Conservation (phyloP, 2,797 vertebrate species). For the Xenopus petersii region DNA sequence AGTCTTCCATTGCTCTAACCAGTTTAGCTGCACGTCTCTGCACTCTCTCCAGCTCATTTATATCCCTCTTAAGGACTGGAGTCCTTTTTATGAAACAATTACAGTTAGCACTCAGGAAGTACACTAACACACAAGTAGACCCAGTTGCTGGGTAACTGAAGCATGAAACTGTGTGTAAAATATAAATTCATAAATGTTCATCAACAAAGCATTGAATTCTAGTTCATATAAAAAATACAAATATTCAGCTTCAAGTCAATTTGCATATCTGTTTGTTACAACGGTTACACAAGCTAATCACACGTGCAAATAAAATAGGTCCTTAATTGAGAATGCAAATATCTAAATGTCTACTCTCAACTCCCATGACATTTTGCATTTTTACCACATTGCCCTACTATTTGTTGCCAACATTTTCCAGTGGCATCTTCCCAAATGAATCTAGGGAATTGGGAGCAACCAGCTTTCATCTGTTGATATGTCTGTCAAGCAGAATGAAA, state of each 20-base stretch:
- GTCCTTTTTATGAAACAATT: no score
- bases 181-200: neutral
- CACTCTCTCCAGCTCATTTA: no score
- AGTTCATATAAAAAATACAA: no score
- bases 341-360: neutral
- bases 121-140: no score
- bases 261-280: constrained; percentile 13
- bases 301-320: constrained; percentile 27
- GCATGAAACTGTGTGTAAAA: neutral
- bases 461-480: constrained; percentile 24
- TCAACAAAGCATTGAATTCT: neutral
- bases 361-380: constrained; percentile 22
- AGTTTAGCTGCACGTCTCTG: no score
- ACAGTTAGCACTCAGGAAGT: no score
- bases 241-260: constrained; percentile 9
- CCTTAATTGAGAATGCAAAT: constrained; percentile 18
- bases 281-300: constrained; percentile 27
- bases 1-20: no score
- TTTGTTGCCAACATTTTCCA: constrained; percentile 23
- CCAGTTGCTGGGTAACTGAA: no score
- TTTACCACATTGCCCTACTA: constrained; percentile 18
- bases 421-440: constrained; percentile 30
- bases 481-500: no score
- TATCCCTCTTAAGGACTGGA: no score
- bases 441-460: constrained; percentile 11